Base-by-base conservation (phyloP, 1,140 invertebrate species). In the Patella vulgata region DNA sequence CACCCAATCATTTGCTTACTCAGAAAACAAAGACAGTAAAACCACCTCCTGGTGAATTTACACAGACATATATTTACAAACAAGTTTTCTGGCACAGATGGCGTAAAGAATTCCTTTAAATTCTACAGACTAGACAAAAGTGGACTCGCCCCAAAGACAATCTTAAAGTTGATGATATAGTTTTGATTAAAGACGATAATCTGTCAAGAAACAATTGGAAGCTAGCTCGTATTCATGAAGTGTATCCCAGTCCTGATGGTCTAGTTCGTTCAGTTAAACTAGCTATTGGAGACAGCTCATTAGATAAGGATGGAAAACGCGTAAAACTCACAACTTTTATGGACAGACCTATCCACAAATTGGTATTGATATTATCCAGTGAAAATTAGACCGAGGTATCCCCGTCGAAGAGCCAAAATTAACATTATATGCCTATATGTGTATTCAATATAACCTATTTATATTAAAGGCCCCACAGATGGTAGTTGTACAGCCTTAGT, bases 1-100 rank as follows among this genome's bases (percentile, higher is more conserved):
- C 64, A n/a, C 71, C 68, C 23, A 73, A 70, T 44, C 64, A 70
- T 43, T 46, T 69, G 3, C 57, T 72, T n/a, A 66, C 66, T 14
- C n/a, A 31, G 27, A 71, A 71, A 59, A 59, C 62, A 27, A 39
- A 51, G 25, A n/a, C 52, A 14, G 39, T 59, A 11, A n/a, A 30
- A 43, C 59, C 66, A 47, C 51, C 61, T 44, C 70, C 62, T 3
- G 57, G 58, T n/a, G 66, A 59, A 40, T 70, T 68, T 68, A 56
- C 64, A 65, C 8, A 61, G 3, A 64, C 67, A 0, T 61, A 73
- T 28, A 64, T 59, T 54, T 23, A 63, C 1, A 11, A 48, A 30
- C 21, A 71, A 40, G 44, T 64, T 30, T 68, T 73, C 54, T 73
- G 62, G 65, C 42, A 59, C 12, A 36, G 68, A 40, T 70, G 65